Evolutionary conservation across 2,113 vertebrate genomes (phyloP), one percentile per base, ranked within the genome.

Genomic region (Lanius ludovicianus): DNA sequence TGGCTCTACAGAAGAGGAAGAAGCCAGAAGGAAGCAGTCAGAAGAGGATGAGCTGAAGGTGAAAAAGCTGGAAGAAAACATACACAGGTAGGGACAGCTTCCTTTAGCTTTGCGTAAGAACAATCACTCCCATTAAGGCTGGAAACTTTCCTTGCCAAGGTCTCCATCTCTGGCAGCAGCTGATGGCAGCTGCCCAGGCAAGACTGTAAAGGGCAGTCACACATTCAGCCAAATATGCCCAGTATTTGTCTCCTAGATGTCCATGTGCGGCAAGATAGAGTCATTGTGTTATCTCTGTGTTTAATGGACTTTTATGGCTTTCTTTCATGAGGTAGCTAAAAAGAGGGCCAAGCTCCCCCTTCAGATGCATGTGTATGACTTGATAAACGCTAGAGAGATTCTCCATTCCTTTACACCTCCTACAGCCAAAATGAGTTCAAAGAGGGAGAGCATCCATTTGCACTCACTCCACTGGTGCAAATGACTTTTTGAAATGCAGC

Each of bases 31-130:
- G 95, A 98, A 97, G 94, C 99, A 99, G 97, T 98, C 99, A 97
- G 99, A 99, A 88, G 98, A 98, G 91, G 99, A 99, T 94, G 99
- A 99, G 93, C 97, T 98, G 79, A 98, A 98, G 80, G 98, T 99
- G 84, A 99, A 98, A 98, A 98, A 97, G 74, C 98, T 99, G 39
- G 99, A 99, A 95, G 98, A 99, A 87, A 98, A 98, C 93, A 98
- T 99, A 96, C 98, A 99, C 74, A 99, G 99, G 99, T 99, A 98
- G 64, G 94, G 49, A 53, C 27, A 65, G 60, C 28, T 90, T 60
- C 39, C 13, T 33, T 84, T 77, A 53, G 63, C 30, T 85, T 91
- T 94, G 11, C 19, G 5, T 70, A 27, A 77, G 23, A 93, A 11
- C 8, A 53, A 10, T 49, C 24, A 15, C 4, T 44, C 14, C 2